phyloP scores from a whole-genome alignment of 2,888 invertebrate species.

The Hypomecis punctinalis region DNA sequence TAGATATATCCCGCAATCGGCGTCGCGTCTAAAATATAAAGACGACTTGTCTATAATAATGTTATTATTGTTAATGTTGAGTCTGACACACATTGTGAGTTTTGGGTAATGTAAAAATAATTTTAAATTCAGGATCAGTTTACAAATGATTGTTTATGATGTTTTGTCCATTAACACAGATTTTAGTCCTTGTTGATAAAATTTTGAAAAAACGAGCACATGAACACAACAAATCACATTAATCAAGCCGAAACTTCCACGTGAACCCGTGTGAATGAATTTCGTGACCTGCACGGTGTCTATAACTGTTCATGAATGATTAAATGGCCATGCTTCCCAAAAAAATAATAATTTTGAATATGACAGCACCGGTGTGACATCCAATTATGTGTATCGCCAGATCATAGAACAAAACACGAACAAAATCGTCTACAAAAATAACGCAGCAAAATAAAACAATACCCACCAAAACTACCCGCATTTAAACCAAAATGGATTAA shows the following conservation, averaged over 20 bases:
- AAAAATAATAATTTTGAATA: constrained; percentile 7
- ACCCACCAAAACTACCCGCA: constrained; percentile 40
- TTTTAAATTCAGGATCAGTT: constrained; percentile 66
- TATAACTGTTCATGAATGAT: constrained; percentile 1
- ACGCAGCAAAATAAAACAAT: constrained; percentile 29
- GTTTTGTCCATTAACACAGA: not conserved
- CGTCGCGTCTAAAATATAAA: too few relatives aligned
- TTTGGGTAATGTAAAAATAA: constrained; percentile 1
- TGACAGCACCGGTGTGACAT: constrained; percentile 3
- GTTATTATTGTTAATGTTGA: too few relatives aligned
- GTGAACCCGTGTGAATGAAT: constrained; percentile 2
- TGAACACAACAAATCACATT: constrained; percentile 12
- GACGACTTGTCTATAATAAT: too few relatives aligned
- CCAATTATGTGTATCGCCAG: not conserved
- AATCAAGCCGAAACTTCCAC: constrained; percentile 10
- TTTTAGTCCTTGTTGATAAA: not conserved
- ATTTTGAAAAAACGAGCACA: constrained; percentile 12
- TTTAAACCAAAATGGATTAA: constrained; percentile 23
- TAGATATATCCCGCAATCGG: too few relatives aligned
- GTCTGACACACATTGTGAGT: not conserved
- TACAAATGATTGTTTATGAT: constrained; percentile 49
- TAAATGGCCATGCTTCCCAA: constrained; percentile 3
- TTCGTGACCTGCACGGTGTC: not conserved
- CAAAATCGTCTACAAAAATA: constrained; percentile 33
- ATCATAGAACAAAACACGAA: constrained; percentile 15